Conservation (phyloP, 2,797 vertebrate species). For the Sebastes nivosus region DNA sequence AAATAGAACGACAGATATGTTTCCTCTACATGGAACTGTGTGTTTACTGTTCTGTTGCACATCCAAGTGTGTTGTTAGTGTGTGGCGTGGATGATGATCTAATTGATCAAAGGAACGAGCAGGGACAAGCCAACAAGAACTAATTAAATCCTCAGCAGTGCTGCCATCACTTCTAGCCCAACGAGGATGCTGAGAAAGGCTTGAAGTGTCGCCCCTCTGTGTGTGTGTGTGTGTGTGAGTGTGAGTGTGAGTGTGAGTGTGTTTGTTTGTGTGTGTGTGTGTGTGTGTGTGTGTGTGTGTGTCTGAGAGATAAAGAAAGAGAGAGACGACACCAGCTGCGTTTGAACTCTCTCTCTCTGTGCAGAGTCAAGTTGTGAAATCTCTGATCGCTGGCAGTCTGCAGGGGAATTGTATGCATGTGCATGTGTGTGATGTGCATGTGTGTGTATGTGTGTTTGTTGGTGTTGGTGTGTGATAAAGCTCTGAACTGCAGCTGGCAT, state of each 20-base stretch:
- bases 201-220: not conserved
- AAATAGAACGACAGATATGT: no score
- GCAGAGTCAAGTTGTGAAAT: not conserved
- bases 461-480: not conserved
- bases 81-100: slow-evolving; percentile 24
- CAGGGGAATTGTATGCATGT: not conserved
- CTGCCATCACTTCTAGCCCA: slow-evolving; percentile 41
- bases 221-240: not conserved
- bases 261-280: no score
- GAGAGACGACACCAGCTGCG: not conserved
- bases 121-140: slow-evolving; percentile 48
- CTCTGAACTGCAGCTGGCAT: not conserved
- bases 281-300: not conserved
- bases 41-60: no score
- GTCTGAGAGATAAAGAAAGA: not conserved
- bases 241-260: no score
- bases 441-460: not conserved
- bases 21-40: no score
- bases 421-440: not conserved
- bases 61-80: not conserved
- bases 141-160: slow-evolving; percentile 44
- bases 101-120: slow-evolving; percentile 50
- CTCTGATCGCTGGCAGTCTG: slow-evolving; percentile 16
- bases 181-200: slow-evolving; percentile 6
- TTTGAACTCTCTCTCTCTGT: slow-evolving; percentile 14